Conservation (phyloP, 2,888 invertebrate species). For the Lissocephala sabroskyi region DNA sequence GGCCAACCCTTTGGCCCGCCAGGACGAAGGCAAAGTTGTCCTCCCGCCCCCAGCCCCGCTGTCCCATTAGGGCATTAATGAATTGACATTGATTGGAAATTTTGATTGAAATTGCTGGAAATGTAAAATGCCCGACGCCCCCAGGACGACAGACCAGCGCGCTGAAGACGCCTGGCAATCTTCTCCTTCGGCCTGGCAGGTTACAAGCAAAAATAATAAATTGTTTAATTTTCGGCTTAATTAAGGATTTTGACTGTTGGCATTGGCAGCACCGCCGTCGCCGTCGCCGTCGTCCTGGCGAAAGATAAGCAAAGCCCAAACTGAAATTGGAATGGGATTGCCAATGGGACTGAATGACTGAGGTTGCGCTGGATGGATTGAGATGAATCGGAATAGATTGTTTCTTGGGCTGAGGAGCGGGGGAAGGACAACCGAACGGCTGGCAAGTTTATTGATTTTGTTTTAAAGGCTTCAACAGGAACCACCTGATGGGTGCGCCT, state of each 20-base stretch:
- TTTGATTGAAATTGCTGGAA: conserved; percentile 69
- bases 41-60: conserved; percentile 25
- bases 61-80: conserved; percentile 59
- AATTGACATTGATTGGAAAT: conserved; percentile 72
- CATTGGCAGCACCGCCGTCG: background rate
- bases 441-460: too few relatives aligned
- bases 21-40: conserved; percentile 25
- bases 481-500: too few relatives aligned
- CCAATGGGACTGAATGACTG: background rate
- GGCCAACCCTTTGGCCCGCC: conserved; percentile 10
- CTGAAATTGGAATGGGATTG: too few relatives aligned
- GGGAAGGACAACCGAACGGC: too few relatives aligned
- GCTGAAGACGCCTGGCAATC: too few relatives aligned
- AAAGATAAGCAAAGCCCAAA: too few relatives aligned
- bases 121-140: conserved; percentile 23
- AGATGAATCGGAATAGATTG: too few relatives aligned
- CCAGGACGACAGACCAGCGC: too few relatives aligned
- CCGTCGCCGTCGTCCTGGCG: too few relatives aligned
- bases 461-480: too few relatives aligned
- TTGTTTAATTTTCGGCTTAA: conserved; percentile 65
- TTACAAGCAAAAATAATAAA: conserved; percentile 43
- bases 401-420: too few relatives aligned
- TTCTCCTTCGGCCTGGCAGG: conserved; percentile 2
- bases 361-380: background rate
- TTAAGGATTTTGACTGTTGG: conserved; percentile 54